Conservation (phyloP, 2,888 invertebrate species). For the Drosophila niveifrons region DNA sequence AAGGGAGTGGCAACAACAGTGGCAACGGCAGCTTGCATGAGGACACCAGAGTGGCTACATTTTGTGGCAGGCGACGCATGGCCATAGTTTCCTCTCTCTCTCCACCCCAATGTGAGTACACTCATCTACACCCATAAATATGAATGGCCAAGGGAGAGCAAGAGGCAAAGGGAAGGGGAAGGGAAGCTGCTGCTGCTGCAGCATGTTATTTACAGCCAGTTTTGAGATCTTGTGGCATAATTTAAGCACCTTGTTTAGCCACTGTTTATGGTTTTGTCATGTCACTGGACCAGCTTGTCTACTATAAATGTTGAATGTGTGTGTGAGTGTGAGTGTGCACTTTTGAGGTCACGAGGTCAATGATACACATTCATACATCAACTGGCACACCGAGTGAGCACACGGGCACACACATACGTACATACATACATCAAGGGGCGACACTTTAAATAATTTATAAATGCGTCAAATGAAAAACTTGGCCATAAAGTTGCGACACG, state of each 20-base stretch:
- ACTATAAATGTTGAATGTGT: slow-evolving; percentile 58
- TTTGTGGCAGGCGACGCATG: slow-evolving; percentile 75
- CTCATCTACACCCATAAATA: slow-evolving; percentile 70
- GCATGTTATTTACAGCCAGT: slow-evolving; percentile 78
- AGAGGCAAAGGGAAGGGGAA: not conserved
- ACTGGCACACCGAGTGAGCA: slow-evolving; percentile 5
- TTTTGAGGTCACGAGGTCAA: slow-evolving; percentile 80
- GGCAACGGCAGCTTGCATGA: not conserved
- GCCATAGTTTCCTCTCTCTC: slow-evolving; percentile 37
- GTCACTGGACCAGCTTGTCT: slow-evolving; percentile 72
- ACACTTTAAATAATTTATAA: slow-evolving; percentile 81
- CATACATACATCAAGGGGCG: slow-evolving; percentile 45
- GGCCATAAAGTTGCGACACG: slow-evolving; percentile 58
- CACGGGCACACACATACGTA: not conserved
- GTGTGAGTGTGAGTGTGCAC: slow-evolving; percentile 35
- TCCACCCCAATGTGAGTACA: slow-evolving; percentile 16
- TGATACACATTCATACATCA: slow-evolving; percentile 64
- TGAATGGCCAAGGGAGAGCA: slow-evolving; percentile 46
- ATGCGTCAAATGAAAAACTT: slow-evolving; percentile 78
- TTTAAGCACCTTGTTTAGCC: slow-evolving; percentile 82
- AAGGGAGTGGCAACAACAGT: not conserved
- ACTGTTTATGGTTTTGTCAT: slow-evolving; percentile 80
- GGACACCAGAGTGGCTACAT: slow-evolving; percentile 64
- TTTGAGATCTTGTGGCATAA: slow-evolving; percentile 81
- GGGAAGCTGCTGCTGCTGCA: slow-evolving; percentile 34